These are phyloP conservation scores for Papilio helenus DNA, from an alignment of 1,140 invertebrate species.

Conservation along the genomic window DNA sequence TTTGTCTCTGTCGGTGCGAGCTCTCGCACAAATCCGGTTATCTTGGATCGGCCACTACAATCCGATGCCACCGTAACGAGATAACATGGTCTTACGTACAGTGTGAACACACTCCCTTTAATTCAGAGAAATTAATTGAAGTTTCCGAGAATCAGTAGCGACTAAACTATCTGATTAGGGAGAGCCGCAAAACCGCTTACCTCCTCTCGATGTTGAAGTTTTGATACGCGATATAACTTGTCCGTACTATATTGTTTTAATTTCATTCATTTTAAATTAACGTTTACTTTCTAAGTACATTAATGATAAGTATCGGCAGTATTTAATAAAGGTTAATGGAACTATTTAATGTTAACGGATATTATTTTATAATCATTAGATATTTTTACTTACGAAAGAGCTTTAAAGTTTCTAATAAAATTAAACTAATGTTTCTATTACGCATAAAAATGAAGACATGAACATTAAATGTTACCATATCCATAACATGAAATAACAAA, in stretches of 20 bases:
- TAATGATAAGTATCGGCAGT: neutral
- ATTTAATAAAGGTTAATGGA: conserved; percentile 7
- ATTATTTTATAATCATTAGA: conserved; percentile 1
- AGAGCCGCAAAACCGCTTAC: conserved; percentile 41
- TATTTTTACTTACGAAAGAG: neutral
- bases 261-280: conserved; percentile 40
- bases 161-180: conserved; percentile 66
- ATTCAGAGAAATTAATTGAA: conserved; percentile 74
- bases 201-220: conserved; percentile 3
- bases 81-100: conserved; percentile 44
- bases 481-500: no score
- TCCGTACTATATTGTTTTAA: conserved; percentile 39
- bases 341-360: neutral
- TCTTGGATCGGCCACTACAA: conserved; percentile 34
- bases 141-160: conserved; percentile 61
- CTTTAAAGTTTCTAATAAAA: neutral
- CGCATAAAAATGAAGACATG: neutral
- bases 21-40: conserved; percentile 49
- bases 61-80: conserved; percentile 39
- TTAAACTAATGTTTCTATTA: neutral
- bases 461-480: no score
- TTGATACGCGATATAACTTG: conserved; percentile 37
- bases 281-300: neutral
- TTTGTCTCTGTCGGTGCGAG: conserved; percentile 13
- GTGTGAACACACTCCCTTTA: conserved; percentile 51